phyloP scores from a whole-genome alignment of 2,888 invertebrate species.

The Alloscopus bannaensis region DNA sequence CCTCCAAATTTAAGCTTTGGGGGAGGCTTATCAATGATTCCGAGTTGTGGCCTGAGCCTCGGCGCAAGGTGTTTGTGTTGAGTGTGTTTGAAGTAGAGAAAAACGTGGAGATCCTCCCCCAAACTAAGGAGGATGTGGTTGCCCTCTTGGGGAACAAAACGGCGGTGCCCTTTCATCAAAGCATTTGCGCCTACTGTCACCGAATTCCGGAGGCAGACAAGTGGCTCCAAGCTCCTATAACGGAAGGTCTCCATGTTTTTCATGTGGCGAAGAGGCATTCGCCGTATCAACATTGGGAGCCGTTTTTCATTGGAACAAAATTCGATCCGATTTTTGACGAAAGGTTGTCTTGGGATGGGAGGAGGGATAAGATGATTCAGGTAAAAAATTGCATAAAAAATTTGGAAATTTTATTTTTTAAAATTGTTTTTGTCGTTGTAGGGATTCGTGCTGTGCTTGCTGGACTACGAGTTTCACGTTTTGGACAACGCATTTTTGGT shows the following conservation, averaged over 20 bases:
- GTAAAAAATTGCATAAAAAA: conserved; percentile 77
- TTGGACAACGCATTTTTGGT: conserved; percentile 94
- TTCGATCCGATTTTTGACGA: conserved; percentile 92
- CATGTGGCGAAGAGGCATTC: conserved; percentile 91
- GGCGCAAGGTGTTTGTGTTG: conserved; percentile 88
- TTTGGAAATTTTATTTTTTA: conserved; percentile 6
- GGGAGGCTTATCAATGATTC: conserved; percentile 87
- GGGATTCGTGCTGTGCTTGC: conserved; percentile 93
- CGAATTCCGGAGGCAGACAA: conserved; percentile 90
- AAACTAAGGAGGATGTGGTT: conserved; percentile 83
- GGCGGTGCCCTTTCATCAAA: conserved; percentile 94
- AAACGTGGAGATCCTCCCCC: conserved; percentile 79
- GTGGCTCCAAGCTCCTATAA: conserved; percentile 82
- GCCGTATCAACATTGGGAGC: conserved; percentile 92
- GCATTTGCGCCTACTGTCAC: conserved; percentile 91
- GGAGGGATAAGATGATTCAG: conserved; percentile 97
- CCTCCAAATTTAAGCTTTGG: conserved; percentile 79
- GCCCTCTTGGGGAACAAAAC: conserved; percentile 84
- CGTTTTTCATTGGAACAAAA: conserved; percentile 94
- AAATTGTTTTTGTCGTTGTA: conserved; percentile 75
- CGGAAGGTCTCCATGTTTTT: conserved; percentile 82
- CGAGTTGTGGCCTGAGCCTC: too few relatives aligned
- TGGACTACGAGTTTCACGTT: conserved; percentile 94
- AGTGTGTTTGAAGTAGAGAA: conserved; percentile 92
- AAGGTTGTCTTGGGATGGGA: conserved; percentile 94